A percentile compares a stretch with the other conserved stretches of the same genome.
Evolutionary conservation across 1,140 invertebrate species (phyloP).

Genomic region (Propsilocerus akamusi): DNA sequence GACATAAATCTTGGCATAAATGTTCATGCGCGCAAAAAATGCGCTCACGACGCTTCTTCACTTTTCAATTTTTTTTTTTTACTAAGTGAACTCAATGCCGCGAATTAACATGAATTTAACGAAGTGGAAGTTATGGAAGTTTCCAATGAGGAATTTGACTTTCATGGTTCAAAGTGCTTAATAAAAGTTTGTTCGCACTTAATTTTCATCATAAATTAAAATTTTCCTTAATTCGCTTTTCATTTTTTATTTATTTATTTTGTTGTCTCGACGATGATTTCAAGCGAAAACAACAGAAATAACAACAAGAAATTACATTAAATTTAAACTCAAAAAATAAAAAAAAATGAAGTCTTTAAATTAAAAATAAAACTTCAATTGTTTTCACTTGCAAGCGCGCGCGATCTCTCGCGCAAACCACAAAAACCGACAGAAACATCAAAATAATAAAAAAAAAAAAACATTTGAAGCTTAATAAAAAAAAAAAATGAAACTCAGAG

Average conservation of each 20-base stretch:
- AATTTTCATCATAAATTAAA: neutral
- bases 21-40: neutral
- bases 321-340: neutral
- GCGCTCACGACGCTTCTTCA: neutral
- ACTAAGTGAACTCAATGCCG: too few relatives aligned
- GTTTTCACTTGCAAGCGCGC: neutral
- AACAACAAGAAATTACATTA: neutral
- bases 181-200: neutral
- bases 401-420: neutral
- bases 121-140: neutral
- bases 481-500: too few relatives aligned
- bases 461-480: too few relatives aligned
- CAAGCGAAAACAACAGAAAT: neutral
- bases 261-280: neutral
- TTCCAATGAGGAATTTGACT: conserved; percentile 2
- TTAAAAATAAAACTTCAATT: conserved; percentile 1
- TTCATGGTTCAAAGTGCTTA: conserved; percentile 2
- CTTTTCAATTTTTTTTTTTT: too few relatives aligned
- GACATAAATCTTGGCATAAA: neutral
- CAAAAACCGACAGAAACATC: too few relatives aligned
- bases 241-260: neutral
- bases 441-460: too few relatives aligned
- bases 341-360: conserved; percentile 1
- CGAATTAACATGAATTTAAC: too few relatives aligned
- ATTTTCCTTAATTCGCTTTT: neutral